Conservation (phyloP, 2,888 invertebrate species). For the Pseudococcus viburni region DNA sequence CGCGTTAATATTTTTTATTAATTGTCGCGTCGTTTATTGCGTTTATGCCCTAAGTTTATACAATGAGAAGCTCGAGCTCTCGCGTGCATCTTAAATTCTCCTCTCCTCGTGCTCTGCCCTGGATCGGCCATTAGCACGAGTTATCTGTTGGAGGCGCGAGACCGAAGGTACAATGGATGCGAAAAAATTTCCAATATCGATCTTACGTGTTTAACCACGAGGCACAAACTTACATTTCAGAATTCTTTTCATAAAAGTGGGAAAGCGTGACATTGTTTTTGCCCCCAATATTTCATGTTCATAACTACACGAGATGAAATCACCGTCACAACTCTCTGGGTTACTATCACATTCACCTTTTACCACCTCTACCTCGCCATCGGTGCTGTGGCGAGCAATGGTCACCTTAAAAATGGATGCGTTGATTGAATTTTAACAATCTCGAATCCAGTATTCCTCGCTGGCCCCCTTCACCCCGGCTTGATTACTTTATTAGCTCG, state of each 20-base stretch:
- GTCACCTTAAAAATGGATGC: not conserved
- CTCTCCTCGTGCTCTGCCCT: not conserved
- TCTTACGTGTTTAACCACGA: not conserved
- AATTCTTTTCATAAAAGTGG: slow-evolving; percentile 63
- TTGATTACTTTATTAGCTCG: too few relatives aligned
- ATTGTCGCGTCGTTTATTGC: slow-evolving; percentile 8
- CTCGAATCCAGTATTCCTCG: not conserved
- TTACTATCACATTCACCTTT: slow-evolving; percentile 65
- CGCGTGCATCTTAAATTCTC: not conserved
- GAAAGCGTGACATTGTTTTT: slow-evolving; percentile 64
- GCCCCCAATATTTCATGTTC: slow-evolving; percentile 65
- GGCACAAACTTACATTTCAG: slow-evolving; percentile 55
- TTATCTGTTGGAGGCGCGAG: too few relatives aligned
- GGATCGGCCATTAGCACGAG: too few relatives aligned
- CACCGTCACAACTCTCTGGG: slow-evolving; percentile 56
- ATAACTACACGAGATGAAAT: slow-evolving; percentile 61
- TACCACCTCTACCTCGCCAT: not conserved
- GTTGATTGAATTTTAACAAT: not conserved
- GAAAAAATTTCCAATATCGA: slow-evolving; percentile 9
- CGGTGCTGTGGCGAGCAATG: not conserved
- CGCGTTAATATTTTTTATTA: not conserved
- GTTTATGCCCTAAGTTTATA: not conserved
- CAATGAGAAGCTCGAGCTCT: not conserved
- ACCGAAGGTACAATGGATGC: not conserved
- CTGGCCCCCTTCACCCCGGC: too few relatives aligned